These are phyloP conservation scores for Bufotes viridis DNA, from an alignment of 2,797 vertebrate genomes.

Conservation along the genomic window DNA sequence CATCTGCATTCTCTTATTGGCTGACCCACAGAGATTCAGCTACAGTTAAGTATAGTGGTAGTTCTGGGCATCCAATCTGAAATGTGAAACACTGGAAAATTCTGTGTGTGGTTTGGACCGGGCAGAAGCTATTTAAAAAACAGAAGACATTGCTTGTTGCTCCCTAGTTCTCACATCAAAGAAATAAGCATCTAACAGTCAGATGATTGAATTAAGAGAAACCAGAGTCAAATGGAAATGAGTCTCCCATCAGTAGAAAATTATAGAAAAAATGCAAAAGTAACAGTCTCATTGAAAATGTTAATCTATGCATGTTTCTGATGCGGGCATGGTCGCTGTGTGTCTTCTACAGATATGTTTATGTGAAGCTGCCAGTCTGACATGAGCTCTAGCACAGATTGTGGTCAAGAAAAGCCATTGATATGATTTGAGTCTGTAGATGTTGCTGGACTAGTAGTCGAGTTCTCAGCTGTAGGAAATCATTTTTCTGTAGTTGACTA, in stretches of 20 bases:
- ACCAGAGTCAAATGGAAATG: conserved; percentile 50
- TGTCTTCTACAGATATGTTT: conserved; percentile 19
- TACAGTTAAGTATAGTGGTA: conserved; percentile 33
- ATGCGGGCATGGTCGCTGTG: conserved; percentile 2
- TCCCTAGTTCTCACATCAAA: conserved; percentile 58
- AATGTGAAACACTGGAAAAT: conserved; percentile 55
- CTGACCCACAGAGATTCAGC: not conserved
- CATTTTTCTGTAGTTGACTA: not conserved
- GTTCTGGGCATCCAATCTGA: conserved; percentile 39
- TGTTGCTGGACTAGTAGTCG: conserved; percentile 1
- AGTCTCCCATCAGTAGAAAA: conserved; percentile 30
- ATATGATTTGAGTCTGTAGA: conserved; percentile 2
- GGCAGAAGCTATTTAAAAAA: conserved; percentile 49
- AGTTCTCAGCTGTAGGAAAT: not conserved
- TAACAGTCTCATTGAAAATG: conserved; percentile 9
- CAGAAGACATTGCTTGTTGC: conserved; percentile 42
- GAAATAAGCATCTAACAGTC: conserved; percentile 37
- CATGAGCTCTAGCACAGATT: not conserved
- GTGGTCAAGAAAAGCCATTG: conserved; percentile 40
- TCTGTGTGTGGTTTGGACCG: not conserved
- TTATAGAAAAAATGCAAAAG: conserved; percentile 49
- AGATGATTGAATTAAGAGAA: conserved; percentile 56
- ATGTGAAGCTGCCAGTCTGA: conserved; percentile 23
- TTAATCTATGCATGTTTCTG: conserved; percentile 24
- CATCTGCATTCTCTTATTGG: conserved; percentile 2